Conservation (phyloP, 2,113 vertebrate genomes). For the Anthoscopus minutus region DNA sequence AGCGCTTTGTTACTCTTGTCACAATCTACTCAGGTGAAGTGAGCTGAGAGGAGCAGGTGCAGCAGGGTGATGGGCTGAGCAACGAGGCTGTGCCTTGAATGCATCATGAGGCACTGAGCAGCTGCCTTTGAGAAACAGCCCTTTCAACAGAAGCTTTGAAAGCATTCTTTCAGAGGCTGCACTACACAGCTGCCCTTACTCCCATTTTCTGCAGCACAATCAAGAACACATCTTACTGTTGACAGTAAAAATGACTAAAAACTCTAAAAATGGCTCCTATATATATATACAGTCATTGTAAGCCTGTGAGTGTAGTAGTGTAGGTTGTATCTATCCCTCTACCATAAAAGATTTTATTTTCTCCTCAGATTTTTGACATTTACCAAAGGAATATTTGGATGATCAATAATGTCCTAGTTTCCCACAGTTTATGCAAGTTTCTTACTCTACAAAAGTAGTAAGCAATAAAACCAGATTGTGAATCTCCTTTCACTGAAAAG, state of each 20-base stretch:
- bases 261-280: not conserved
- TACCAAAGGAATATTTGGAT: not conserved
- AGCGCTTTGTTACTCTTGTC: conserved; percentile 42
- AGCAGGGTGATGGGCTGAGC: conserved; percentile 37
- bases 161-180: not conserved
- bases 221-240: not conserved
- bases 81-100: conserved; percentile 33
- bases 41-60: conserved; percentile 54
- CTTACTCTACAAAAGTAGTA: not conserved
- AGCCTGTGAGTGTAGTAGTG: not conserved
- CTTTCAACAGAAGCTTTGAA: conserved; percentile 10
- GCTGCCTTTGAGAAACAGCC: conserved; percentile 42
- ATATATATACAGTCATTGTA: not conserved
- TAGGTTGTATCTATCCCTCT: not conserved
- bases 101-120: conserved; percentile 26
- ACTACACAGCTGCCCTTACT: not conserved
- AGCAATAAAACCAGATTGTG: not conserved
- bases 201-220: not conserved
- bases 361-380: not conserved
- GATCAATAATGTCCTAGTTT: not conserved
- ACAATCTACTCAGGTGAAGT: conserved; percentile 51
- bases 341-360: not conserved
- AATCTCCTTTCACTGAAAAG: not conserved
- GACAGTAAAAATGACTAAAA: not conserved
- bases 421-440: not conserved